A percentile compares a stretch with the other conserved stretches of the same genome.
phyloP scores from a whole-genome alignment of 2,888 invertebrate species.

The Chrysodeixis includens region DNA sequence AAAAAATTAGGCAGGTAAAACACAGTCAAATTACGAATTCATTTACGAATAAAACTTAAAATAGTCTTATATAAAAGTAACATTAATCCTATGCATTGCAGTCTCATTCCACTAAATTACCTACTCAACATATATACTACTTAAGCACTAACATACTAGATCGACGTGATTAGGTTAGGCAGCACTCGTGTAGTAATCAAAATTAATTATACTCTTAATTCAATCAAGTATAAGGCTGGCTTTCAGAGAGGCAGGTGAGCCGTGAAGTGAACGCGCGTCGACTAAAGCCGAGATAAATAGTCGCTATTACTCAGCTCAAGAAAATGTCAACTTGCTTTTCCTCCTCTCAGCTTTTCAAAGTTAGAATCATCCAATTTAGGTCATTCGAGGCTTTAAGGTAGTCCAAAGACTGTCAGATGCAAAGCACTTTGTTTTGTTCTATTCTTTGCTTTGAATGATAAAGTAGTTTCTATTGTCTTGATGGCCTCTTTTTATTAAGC shows the following conservation, averaged over 20 bases:
- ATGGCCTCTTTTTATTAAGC: neutral
- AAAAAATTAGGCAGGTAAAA: too few species aligned
- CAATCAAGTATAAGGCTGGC: conserved; percentile 52
- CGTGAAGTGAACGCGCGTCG: conserved; percentile 38
- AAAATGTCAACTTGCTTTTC: conserved; percentile 54
- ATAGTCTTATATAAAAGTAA: neutral
- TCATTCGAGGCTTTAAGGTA: conserved; percentile 39
- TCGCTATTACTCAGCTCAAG: conserved; percentile 54
- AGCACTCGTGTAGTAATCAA: conserved; percentile 45
- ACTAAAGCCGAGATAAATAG: conserved; percentile 54
- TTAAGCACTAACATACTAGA: conserved; percentile 22
- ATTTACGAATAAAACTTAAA: too few species aligned
- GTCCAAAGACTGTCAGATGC: conserved; percentile 23
- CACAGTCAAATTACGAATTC: too few species aligned
- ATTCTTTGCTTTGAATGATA: conserved; percentile 6
- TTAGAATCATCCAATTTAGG: conserved; percentile 49
- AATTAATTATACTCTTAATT: conserved; percentile 63
- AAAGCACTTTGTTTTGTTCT: conserved; percentile 20
- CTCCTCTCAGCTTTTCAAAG: conserved; percentile 51
- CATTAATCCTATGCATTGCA: too few species aligned
- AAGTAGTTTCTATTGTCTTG: neutral
- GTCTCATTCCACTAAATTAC: neutral
- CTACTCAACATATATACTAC: neutral
- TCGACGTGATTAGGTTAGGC: conserved; percentile 32
- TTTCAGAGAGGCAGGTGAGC: conserved; percentile 58